phyloP scores from a whole-genome alignment of 2,797 vertebrate genomes.

The Petrocephalus sullivani region DNA sequence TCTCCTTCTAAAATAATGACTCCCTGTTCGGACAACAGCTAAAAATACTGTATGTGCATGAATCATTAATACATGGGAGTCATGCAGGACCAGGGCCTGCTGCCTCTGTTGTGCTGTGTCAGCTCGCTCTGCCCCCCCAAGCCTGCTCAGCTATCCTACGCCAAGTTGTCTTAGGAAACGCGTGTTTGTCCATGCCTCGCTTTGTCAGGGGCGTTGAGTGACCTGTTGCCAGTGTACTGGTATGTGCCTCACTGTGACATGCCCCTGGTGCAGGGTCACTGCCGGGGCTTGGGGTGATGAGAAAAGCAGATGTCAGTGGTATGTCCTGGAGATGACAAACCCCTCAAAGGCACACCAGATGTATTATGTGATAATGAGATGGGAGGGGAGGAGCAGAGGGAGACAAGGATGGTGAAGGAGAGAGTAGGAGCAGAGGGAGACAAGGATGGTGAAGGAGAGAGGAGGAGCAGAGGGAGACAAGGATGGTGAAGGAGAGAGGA shows the following conservation, averaged over 20 bases:
- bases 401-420: background rate
- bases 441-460: background rate
- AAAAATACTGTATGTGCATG: background rate
- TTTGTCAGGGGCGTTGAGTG: conserved; percentile 9
- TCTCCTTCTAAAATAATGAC: background rate
- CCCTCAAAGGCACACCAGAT: conserved; percentile 34
- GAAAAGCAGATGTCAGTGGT: conserved; percentile 57
- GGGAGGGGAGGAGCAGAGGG: conserved; percentile 30
- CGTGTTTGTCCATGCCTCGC: background rate
- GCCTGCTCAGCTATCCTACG: background rate
- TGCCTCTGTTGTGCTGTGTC: background rate
- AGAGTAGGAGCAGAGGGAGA: conserved; percentile 27
- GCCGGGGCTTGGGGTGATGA: conserved; percentile 30
- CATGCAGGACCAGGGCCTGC: background rate
- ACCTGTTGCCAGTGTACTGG: background rate
- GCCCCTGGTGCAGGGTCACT: conserved; percentile 45
- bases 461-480: conserved; percentile 13
- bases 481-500: conserved; percentile 24
- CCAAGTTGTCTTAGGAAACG: background rate
- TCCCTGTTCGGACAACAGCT: background rate
- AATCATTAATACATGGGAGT: conserved; percentile 4
- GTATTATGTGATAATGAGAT: background rate
- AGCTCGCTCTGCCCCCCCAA: background rate
- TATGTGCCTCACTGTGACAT: background rate
- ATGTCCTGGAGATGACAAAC: conserved; percentile 48